Percentiles rank a stretch among this genome's conserved stretches.
Conservation (phyloP, 2,113 vertebrate genomes). For the Phocoena phocoena region DNA sequence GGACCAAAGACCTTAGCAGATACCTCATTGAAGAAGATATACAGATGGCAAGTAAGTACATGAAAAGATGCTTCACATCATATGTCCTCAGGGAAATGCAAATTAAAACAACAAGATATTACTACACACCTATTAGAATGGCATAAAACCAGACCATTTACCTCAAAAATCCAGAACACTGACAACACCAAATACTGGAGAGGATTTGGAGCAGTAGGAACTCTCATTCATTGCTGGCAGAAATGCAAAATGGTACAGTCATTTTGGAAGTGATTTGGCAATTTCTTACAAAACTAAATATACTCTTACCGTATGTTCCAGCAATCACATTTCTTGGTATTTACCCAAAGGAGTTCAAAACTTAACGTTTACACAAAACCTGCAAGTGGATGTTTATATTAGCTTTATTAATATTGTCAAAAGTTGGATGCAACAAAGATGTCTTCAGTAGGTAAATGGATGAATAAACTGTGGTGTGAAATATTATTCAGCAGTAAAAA, state of each 20-base stretch:
- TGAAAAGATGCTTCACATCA: neutral
- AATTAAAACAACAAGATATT: neutral
- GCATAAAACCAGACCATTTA: neutral
- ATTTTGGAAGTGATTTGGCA: neutral
- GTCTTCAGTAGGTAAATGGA: neutral
- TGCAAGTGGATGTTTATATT: neutral
- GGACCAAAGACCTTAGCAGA: no score
- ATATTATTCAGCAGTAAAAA: neutral
- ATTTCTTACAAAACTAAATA: neutral
- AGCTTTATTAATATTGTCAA: neutral
- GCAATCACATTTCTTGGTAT: neutral
- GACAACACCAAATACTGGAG: no score
- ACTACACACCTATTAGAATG: neutral
- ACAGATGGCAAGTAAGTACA: neutral
- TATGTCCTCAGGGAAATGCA: neutral
- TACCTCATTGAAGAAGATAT: neutral
- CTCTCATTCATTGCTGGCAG: neutral
- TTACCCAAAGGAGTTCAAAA: neutral
- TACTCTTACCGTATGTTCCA: no score
- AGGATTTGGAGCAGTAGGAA: neutral
- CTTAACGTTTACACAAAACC: neutral
- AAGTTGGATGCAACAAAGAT: neutral
- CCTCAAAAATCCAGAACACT: neutral
- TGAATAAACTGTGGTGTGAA: neutral
- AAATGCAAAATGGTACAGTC: neutral